phyloP scores from a whole-genome alignment of 2,797 vertebrate genomes.

The Acanthornis magna region DNA sequence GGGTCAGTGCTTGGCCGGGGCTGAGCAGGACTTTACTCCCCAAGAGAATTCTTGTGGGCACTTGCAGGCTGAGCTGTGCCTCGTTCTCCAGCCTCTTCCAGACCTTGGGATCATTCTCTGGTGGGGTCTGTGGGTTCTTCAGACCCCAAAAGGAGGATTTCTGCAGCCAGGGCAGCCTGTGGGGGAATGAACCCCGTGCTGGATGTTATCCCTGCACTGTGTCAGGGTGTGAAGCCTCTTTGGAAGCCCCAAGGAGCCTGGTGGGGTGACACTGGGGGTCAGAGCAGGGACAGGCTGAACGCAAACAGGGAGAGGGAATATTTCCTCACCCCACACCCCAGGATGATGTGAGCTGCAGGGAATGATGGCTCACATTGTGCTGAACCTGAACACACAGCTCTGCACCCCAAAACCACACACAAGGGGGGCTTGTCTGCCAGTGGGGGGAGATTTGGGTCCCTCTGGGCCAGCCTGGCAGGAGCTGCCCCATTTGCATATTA shows the following conservation, averaged over 20 bases:
- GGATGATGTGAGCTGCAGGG: accelerated
- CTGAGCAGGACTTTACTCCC: not conserved
- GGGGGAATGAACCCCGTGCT: not conserved
- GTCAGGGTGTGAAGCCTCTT: not conserved
- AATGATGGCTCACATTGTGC: accelerated
- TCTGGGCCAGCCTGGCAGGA: slow-evolving; percentile 6
- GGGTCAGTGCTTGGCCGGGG: accelerated
- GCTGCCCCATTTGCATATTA: not conserved
- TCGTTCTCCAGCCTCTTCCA: not conserved
- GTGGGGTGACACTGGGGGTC: accelerated
- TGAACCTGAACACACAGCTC: not conserved
- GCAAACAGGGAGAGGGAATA: no score
- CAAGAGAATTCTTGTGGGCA: accelerated
- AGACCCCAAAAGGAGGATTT: not conserved
- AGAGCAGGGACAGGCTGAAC: not conserved
- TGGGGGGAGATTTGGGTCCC: not conserved
- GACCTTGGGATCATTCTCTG: not conserved
- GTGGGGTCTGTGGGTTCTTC: not conserved
- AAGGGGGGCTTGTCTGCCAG: accelerated
- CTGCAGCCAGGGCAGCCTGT: not conserved
- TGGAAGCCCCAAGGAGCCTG: not conserved
- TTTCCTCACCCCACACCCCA: not conserved
- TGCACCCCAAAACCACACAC: not conserved
- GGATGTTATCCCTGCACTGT: accelerated
- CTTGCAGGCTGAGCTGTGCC: not conserved